Percentiles rank a stretch among this genome's conserved stretches.
phyloP scores from a whole-genome alignment of 2,797 vertebrate genomes.

The Lycodopsis pacificus region DNA sequence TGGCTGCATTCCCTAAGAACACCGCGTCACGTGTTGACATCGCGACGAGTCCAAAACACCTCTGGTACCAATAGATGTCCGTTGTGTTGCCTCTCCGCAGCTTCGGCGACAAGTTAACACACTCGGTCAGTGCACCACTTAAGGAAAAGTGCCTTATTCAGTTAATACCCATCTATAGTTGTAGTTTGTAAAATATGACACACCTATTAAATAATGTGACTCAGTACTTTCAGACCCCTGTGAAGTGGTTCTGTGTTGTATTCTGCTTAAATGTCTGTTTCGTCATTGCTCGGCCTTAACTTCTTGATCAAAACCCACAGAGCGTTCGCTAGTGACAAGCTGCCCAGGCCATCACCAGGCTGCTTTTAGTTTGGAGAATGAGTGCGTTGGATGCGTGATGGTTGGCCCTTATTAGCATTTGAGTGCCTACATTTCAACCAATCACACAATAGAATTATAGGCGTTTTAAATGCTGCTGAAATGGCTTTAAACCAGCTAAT shows the following conservation, averaged over 20 bases:
- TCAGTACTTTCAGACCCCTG: conserved; percentile 69
- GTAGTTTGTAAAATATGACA: conserved; percentile 57
- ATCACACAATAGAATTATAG: conserved; percentile 14
- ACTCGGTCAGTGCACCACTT: conserved; percentile 70
- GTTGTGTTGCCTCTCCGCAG: conserved; percentile 58
- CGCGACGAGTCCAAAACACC: conserved; percentile 48
- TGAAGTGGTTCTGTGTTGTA: conserved; percentile 53
- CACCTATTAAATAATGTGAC: conserved; percentile 53
- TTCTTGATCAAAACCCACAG: conserved; percentile 43
- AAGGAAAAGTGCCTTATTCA: conserved; percentile 86
- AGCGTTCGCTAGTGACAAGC: conserved; percentile 32
- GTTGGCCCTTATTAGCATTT: conserved; percentile 4
- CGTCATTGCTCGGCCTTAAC: conserved; percentile 67
- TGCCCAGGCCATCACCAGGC: conserved; percentile 15
- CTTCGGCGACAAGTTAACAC: conserved; percentile 45
- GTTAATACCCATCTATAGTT: conserved; percentile 64
- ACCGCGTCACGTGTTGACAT: conserved; percentile 50
- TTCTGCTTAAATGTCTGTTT: conserved; percentile 55
- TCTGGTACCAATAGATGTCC: conserved; percentile 50
- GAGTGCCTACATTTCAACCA: conserved; percentile 4
- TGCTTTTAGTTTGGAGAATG: background rate
- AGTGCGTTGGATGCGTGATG: background rate
- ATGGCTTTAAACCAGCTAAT: background rate
- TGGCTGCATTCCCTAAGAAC: conserved; percentile 65
- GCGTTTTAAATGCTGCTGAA: conserved; percentile 31